These are phyloP conservation scores for Sesamia inferens DNA, from an alignment of 2,888 invertebrate genomes.

Conservation along the genomic window DNA sequence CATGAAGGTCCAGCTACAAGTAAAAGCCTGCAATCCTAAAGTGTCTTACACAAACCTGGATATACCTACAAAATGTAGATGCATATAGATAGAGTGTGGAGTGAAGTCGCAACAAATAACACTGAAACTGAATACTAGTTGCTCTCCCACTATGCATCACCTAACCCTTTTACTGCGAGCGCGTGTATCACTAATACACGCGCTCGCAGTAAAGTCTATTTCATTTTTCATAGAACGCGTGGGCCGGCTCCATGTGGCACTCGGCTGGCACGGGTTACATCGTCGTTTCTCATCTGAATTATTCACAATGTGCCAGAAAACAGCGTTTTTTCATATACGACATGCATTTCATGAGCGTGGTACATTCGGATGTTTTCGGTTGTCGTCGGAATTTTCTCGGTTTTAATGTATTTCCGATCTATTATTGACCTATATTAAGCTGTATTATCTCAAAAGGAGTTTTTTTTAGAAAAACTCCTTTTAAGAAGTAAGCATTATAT, in stretches of 20 bases:
- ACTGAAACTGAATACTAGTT: background rate
- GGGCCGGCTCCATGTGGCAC: background rate
- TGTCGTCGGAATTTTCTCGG: slow-evolving; percentile 13
- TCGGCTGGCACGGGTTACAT: slow-evolving; percentile 23
- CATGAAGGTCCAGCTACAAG: background rate
- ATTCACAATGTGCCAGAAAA: slow-evolving; percentile 53
- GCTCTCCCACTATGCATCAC: slow-evolving; percentile 9
- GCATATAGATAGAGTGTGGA: background rate
- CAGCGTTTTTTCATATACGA: slow-evolving; percentile 30
- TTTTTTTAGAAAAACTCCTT: no score
- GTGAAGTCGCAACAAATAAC: no score
- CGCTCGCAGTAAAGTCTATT: no score
- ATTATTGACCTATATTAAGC: slow-evolving; percentile 24
- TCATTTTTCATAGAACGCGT: slow-evolving; percentile 25
- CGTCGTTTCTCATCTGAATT: slow-evolving; percentile 54
- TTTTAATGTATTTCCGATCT: slow-evolving; percentile 49
- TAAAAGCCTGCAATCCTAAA: background rate
- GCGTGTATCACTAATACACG: slow-evolving; percentile 36
- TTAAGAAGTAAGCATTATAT: no score
- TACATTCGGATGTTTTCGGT: slow-evolving; percentile 21
- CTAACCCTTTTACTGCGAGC: slow-evolving; percentile 8
- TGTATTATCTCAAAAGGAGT: slow-evolving; percentile 9
- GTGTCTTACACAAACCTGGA: background rate
- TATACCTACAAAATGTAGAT: background rate
- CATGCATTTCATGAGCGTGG: slow-evolving; percentile 48